Evolutionary conservation across 2,888 invertebrate genomes (phyloP).

Genomic region (Petrolisthes manimaculis): DNA sequence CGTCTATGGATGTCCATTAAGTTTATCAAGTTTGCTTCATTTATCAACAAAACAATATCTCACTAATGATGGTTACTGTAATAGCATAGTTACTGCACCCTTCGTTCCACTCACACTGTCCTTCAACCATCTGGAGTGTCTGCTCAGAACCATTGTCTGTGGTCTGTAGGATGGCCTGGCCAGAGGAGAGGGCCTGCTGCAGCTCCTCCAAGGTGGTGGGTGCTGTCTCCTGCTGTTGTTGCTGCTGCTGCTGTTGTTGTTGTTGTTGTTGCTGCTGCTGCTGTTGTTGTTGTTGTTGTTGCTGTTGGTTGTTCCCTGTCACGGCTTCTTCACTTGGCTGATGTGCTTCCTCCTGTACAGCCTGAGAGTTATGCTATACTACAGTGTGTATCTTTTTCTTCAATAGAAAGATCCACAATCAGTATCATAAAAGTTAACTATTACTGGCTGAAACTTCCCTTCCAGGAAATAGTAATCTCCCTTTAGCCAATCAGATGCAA

Average conservation of each 20-base stretch:
- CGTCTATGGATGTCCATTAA: too few species aligned
- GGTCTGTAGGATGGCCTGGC: conserved; percentile 64
- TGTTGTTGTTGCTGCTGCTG: conserved; percentile 13
- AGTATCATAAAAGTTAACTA: too few species aligned
- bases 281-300: conserved; percentile 31
- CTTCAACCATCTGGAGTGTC: conserved; percentile 65
- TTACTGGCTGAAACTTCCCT: too few species aligned
- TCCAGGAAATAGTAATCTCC: too few species aligned
- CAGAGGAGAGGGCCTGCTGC: conserved; percentile 63
- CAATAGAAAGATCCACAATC: too few species aligned
- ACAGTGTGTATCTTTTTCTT: too few species aligned
- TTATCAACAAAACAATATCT: too few species aligned
- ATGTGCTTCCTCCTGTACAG: conserved; percentile 30
- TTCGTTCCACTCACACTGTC: conserved; percentile 50
- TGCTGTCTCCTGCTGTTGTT: conserved; percentile 47
- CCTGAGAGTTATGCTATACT: conserved; percentile 3
- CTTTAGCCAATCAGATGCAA: too few species aligned
- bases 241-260: conserved; percentile 26
- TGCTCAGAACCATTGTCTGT: conserved; percentile 62
- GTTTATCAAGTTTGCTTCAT: too few species aligned
- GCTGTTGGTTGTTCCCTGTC: conserved; percentile 16
- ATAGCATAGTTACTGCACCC: background rate
- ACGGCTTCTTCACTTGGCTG: background rate
- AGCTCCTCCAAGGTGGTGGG: conserved; percentile 63
- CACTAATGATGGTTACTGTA: background rate